Conservation (phyloP, 92 coral and sea anemone genomes). For the Epizoanthus illoricatus region DNA sequence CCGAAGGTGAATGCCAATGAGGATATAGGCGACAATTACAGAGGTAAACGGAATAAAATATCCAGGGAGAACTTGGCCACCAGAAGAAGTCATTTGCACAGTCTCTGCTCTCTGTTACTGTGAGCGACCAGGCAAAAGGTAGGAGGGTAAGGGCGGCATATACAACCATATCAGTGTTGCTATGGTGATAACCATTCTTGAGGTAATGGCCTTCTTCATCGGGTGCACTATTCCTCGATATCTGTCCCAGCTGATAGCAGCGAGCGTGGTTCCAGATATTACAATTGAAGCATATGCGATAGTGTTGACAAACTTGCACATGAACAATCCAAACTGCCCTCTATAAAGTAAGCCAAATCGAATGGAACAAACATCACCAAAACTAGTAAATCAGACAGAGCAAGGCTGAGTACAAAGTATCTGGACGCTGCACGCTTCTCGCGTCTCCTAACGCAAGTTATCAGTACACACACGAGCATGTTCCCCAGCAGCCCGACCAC, state of each 20-base stretch:
- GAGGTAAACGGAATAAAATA: slow-evolving; percentile 44
- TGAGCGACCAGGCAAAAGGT: slow-evolving; percentile 10
- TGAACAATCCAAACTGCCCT: neutral
- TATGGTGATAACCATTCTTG: slow-evolving; percentile 11
- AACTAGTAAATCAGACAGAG: slow-evolving; percentile 3
- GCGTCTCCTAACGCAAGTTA: neutral
- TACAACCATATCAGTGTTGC: slow-evolving; percentile 20
- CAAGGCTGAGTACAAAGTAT: slow-evolving; percentile 6
- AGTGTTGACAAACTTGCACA: slow-evolving; percentile 23
- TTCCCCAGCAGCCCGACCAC: neutral
- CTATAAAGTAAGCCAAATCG: slow-evolving; percentile 15
- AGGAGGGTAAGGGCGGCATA: slow-evolving; percentile 2
- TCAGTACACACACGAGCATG: slow-evolving; percentile 9
- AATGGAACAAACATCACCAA: slow-evolving; percentile 11
- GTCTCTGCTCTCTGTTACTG: neutral
- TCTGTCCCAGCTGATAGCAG: slow-evolving; percentile 12
- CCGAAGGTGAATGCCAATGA: slow-evolving; percentile 36
- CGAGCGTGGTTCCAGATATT: slow-evolving; percentile 4
- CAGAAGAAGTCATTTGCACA: slow-evolving; percentile 8
- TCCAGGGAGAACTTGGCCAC: slow-evolving; percentile 52
- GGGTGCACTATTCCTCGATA: slow-evolving; percentile 13
- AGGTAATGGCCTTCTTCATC: neutral
- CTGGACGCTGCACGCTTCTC: slow-evolving; percentile 7
- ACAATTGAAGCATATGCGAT: slow-evolving; percentile 1
- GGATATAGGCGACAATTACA: slow-evolving; percentile 40